Evolutionary conservation across 2,888 invertebrate species (phyloP).

Genomic region (Hemicrepidius hirtus): DNA sequence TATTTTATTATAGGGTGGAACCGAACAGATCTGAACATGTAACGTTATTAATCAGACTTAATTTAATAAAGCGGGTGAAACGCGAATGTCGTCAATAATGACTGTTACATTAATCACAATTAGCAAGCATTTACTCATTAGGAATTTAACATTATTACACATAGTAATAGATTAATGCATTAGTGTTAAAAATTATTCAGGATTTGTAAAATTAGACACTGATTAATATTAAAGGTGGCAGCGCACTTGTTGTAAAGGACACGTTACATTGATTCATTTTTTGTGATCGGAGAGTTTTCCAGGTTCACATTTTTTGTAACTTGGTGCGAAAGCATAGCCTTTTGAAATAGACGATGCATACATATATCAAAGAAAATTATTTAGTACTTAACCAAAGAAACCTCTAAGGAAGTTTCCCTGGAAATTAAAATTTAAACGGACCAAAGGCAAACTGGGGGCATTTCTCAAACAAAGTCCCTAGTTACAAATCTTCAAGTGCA

Average conservation of each 20-base stretch:
- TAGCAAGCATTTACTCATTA: constrained; percentile 27
- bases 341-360: no score
- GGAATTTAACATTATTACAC: constrained; percentile 24
- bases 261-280: no score
- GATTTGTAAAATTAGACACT: constrained; percentile 8
- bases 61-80: constrained; percentile 24
- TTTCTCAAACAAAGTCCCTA: not conserved
- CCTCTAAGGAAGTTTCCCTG: no score
- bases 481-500: not conserved
- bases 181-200: constrained; percentile 11
- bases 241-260: no score
- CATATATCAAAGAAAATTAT: no score
- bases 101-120: constrained; percentile 30
- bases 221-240: not conserved
- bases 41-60: constrained; percentile 23
- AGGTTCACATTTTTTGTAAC: no score
- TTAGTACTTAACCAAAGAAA: no score
- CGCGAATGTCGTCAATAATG: constrained; percentile 33
- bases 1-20: no score
- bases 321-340: no score
- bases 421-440: no score
- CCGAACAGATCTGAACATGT: constrained; percentile 1
- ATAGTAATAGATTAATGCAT: constrained; percentile 14
- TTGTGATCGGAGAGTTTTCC: no score
- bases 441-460: no score